Evolutionary conservation across 2,888 invertebrate species (phyloP).

Genomic region (Cepaea hortensis): DNA sequence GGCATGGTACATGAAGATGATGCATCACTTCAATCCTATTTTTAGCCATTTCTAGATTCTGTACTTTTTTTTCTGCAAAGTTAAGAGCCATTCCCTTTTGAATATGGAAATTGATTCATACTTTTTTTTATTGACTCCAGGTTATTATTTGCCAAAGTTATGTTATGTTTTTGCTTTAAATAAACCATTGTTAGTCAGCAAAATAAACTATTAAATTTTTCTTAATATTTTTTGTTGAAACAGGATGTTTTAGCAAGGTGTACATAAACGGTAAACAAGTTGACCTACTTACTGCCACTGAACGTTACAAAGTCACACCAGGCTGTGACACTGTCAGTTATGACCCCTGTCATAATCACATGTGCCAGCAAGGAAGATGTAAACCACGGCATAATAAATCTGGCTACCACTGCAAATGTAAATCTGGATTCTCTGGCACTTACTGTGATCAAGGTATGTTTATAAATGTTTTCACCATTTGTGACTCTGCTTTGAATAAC

Average conservation of each 20-base stretch:
- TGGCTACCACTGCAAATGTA: slow-evolving; percentile 90
- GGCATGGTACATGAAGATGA: too few relatives aligned
- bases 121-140: too few relatives aligned
- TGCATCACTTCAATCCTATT: too few relatives aligned
- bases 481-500: too few relatives aligned
- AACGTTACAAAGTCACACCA: slow-evolving; percentile 89
- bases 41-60: too few relatives aligned
- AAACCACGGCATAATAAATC: slow-evolving; percentile 63
- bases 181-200: too few relatives aligned
- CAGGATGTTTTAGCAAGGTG: slow-evolving; percentile 94
- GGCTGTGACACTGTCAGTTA: slow-evolving; percentile 81
- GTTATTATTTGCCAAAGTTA: too few relatives aligned
- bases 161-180: too few relatives aligned
- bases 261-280: slow-evolving; percentile 96
- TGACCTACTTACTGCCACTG: slow-evolving; percentile 89
- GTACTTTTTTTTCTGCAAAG: too few relatives aligned
- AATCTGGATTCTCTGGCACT: slow-evolving; percentile 90
- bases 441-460: slow-evolving; percentile 85
- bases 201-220: not conserved
- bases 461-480: not conserved
- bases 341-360: slow-evolving; percentile 77
- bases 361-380: slow-evolving; percentile 73
- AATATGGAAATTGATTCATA: too few relatives aligned
- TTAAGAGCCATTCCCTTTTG: too few relatives aligned
- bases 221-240: not conserved